Evolutionary conservation across 2,797 vertebrate species (phyloP), one percentile per base, ranked within the genome.

Genomic region (Chloroceryle inda): DNA sequence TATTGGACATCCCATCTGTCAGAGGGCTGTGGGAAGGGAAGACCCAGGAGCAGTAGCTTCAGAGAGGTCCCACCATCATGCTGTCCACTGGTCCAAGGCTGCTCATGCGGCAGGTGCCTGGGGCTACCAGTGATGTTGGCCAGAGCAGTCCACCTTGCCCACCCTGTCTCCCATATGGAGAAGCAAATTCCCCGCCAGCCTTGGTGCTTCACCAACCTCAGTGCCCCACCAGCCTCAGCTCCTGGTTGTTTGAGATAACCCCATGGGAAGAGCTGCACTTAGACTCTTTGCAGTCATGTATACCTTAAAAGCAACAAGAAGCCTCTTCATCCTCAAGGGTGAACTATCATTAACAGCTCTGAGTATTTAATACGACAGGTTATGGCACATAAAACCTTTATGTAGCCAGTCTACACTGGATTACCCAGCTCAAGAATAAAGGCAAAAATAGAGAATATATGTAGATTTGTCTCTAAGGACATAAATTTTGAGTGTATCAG

Each of bases 31-130:
- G 3, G 37, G 37, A 87, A 91, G 38, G 42, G 35, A 71, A 92
- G 37, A 74, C 3, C 10, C 44, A 40, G 71, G 47, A 55, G 22
- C 20, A 71, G 56, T 27, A 92, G 21, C 18, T 79, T 76, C 0
- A 0, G 59, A 76, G 67, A 63, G 8, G 13, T 64, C 8, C 24
- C n/a, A 33, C 26, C 13, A 52, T 63, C 49, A 56, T 1, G 0
- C 13, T 63, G 44, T 12, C 19, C 33, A 22, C 35, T 52, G 42
- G 5, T 23, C 21, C 1, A 0, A 29, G 12, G 27, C 24, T 78
- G 20, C 56, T 13, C 2, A 1, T 16, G 17, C 0, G 2, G 29
- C 1, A 5, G 27, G 5, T 1, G 3, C 3, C 56, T 72, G 27
- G 19, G 23, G 8, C 56, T 87, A 47, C 38, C n/a, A 49, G 33